Evolutionary conservation across 2,797 vertebrate genomes (phyloP), one percentile per base, ranked within the genome.

Genomic region (Labeo calbasu): DNA sequence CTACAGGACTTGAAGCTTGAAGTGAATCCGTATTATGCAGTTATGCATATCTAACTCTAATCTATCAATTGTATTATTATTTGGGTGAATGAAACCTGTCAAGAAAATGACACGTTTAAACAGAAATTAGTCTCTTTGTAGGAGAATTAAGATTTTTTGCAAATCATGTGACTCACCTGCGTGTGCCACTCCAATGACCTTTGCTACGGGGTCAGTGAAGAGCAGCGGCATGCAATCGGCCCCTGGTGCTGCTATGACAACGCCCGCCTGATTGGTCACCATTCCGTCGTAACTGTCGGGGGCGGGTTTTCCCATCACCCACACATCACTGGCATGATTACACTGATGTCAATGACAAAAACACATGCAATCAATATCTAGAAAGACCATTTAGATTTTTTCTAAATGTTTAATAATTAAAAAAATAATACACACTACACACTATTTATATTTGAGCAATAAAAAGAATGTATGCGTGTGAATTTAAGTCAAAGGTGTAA

Each of bases 141-240:
- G 5, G 10, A 50, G 59, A 14, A 65, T 32, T 28, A 14, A 2
- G 3, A 2, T 23, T 6, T 21, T 75, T 55, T 53, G 10, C 23
- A 79, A 9, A 59, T 65, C 61, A 32, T 13, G 65, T 51, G 57
- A 68, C 21, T 82, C 43, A 98, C 97, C 98, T 92, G 98, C 95
- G 72, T 99, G 98, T 88, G 97, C 97, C 21, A 94, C 97, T 48
- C 96, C 98, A 0, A 97, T 96, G 59, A 93, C 96, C 92, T 94
- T 97, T 85, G 86, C 90, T 90, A 96, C 92, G 1, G 97, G 96
- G 89, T 99, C 98, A 57, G 96, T 95, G 85, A 99, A 98, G 77
- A 99, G 92, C 84, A 99, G 87, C 0, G 98, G 96, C 88, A 99
- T 96, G 90, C 98, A 99, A 89, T 99, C 98, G 15, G 98, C 97